Base-by-base conservation (phyloP, 1,140 invertebrate genomes). In the Aricia agestis region DNA sequence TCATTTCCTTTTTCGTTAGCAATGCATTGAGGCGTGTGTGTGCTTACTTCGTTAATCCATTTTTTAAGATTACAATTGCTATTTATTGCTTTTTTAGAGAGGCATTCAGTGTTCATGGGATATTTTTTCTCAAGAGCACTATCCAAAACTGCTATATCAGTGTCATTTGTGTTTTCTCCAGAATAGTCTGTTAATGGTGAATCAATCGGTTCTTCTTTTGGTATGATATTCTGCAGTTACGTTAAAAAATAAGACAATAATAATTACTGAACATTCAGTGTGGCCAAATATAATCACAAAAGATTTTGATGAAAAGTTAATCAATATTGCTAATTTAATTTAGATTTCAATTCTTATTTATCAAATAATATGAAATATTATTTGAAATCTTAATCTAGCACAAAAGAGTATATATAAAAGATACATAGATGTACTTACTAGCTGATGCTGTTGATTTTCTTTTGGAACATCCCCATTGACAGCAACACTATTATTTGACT, bases 31-130 rank as follows among this genome's bases (percentile, higher is more conserved):
- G 36, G 87, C 85, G 59, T 90, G 89, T 18, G 89, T 91, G 73
- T 90, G 66, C 80, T 89, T 1, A 91, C 87, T 86, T 91, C 89
- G 31, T 80, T 90, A 1, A 87, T 85, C 82, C 87, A 88, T 69
- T 88, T 90, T 65, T 87, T 91, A 32, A 83, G 74, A 72, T 71
- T 77, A 69, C 72, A 61, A 9, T 89, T 82, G 66, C 67, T 81
- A 31, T 76, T 77, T 7, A 78, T 57, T n/a, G 77, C 72, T 75
- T 86, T 87, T 45, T 70, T 73, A 2, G 78, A 73, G 42, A 78
- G 32, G 68, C 63, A 79, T 59, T 89, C 87, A 6, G 79, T 72
- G 41, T 74, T 89, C 42, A 82, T 61, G 11, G 78, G 70, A 68
- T 82, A 88, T 78, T 90, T 90, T 67, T 89, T 91, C 25, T 89